phyloP scores from a whole-genome alignment of 1,140 invertebrate genomes.

The Scaptomyza pallida region DNA sequence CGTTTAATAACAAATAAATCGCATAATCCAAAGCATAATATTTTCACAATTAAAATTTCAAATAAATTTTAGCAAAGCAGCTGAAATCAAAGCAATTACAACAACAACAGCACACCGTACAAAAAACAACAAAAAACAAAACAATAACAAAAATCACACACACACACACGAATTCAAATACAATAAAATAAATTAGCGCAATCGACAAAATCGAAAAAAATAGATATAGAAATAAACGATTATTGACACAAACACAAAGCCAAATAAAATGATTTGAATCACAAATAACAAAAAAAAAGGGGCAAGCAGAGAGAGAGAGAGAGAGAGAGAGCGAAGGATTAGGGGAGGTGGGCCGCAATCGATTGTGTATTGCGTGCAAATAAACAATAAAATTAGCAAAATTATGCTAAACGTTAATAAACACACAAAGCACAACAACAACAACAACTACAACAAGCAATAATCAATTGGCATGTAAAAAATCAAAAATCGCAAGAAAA shows the following conservation, averaged over 20 bases:
- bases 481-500: slow-evolving; percentile 68
- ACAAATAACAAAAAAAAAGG: too few species aligned
- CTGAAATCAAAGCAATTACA: slow-evolving; percentile 77
- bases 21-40: slow-evolving; percentile 81
- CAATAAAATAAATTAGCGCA: slow-evolving; percentile 81
- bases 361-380: slow-evolving; percentile 63
- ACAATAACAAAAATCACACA: slow-evolving; percentile 24
- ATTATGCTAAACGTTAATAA: slow-evolving; percentile 75
- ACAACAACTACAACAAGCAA: background rate
- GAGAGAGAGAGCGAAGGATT: background rate
- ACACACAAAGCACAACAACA: slow-evolving; percentile 32
- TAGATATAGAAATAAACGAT: slow-evolving; percentile 52
- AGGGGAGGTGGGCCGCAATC: slow-evolving; percentile 36
- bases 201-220: slow-evolving; percentile 56
- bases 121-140: slow-evolving; percentile 59
- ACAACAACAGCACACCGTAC: slow-evolving; percentile 34
- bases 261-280: slow-evolving; percentile 57
- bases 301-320: background rate
- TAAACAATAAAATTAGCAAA: slow-evolving; percentile 78
- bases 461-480: slow-evolving; percentile 61
- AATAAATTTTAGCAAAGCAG: slow-evolving; percentile 80
- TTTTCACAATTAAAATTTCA: slow-evolving; percentile 83
- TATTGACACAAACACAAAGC: slow-evolving; percentile 78
- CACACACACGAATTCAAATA: slow-evolving; percentile 40
- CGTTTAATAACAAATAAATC: slow-evolving; percentile 83